phyloP scores from a whole-genome alignment of 2,797 vertebrate species.

The Chaenodraco wilsoni region DNA sequence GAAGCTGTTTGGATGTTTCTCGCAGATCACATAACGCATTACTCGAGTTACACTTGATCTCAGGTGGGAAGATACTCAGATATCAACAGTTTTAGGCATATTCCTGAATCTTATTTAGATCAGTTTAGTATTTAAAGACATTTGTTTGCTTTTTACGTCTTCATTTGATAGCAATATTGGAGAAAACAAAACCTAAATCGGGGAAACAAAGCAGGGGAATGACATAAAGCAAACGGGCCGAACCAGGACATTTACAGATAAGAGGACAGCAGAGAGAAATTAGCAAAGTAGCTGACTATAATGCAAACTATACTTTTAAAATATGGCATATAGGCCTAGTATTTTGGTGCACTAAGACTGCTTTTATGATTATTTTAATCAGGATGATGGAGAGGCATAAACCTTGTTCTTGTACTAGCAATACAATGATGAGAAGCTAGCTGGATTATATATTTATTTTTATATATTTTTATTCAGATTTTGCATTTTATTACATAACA shows the following conservation, averaged over 20 bases:
- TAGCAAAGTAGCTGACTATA: not conserved
- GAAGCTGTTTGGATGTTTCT: not conserved
- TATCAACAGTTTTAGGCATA: slow-evolving; percentile 2
- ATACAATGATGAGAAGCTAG: not conserved
- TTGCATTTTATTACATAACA: too few species aligned
- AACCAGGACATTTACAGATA: too few species aligned
- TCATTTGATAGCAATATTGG: too few species aligned
- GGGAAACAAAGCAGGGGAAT: too few species aligned
- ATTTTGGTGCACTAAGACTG: not conserved
- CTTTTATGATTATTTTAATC: not conserved
- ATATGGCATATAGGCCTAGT: too few species aligned
- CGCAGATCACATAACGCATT: not conserved
- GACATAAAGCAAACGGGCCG: too few species aligned
- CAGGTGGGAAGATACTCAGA: not conserved
- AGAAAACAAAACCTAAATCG: too few species aligned
- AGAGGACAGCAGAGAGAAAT: not conserved
- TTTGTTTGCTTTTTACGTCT: too few species aligned
- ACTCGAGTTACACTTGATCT: not conserved
- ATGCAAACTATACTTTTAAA: too few species aligned
- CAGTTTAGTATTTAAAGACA: too few species aligned
- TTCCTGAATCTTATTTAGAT: not conserved
- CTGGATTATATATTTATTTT: not conserved
- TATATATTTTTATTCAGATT: not conserved
- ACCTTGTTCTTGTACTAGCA: not conserved
- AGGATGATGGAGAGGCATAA: not conserved